These are phyloP conservation scores for Syndactyla subalaris DNA, from an alignment of 2,797 vertebrate genomes.

Conservation along the genomic window DNA sequence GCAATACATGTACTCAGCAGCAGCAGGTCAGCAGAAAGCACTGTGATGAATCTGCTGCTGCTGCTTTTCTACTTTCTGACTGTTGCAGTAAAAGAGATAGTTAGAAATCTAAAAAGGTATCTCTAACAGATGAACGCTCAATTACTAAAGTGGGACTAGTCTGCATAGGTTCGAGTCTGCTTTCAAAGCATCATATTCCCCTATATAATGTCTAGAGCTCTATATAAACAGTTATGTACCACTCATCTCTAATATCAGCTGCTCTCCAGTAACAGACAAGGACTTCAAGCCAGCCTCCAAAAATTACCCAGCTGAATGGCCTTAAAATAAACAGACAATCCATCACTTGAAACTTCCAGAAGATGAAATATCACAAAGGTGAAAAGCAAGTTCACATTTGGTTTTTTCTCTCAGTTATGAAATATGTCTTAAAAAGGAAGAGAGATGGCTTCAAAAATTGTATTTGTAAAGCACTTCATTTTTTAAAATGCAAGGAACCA, in stretches of 20 bases:
- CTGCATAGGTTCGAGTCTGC: background rate
- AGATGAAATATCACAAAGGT: background rate
- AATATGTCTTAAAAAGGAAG: background rate
- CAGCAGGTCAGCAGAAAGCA: slow-evolving; percentile 15
- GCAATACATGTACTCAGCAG: background rate
- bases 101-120: background rate
- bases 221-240: background rate
- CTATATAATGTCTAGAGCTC: background rate
- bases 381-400: background rate
- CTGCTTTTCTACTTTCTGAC: background rate
- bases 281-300: background rate
- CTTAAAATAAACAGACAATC: background rate
- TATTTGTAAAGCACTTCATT: background rate
- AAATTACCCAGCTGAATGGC: background rate
- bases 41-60: slow-evolving; percentile 9
- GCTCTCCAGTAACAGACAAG: background rate
- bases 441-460: background rate
- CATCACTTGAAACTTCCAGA: background rate
- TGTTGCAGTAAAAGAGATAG: background rate
- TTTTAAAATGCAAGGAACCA: slow-evolving; percentile 4
- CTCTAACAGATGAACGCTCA: background rate
- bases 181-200: background rate
- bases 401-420: background rate
- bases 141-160: background rate
- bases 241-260: background rate